These are phyloP conservation scores for Triplophysa rosa DNA, from an alignment of 2,113 vertebrate genomes.

Conservation along the genomic window DNA sequence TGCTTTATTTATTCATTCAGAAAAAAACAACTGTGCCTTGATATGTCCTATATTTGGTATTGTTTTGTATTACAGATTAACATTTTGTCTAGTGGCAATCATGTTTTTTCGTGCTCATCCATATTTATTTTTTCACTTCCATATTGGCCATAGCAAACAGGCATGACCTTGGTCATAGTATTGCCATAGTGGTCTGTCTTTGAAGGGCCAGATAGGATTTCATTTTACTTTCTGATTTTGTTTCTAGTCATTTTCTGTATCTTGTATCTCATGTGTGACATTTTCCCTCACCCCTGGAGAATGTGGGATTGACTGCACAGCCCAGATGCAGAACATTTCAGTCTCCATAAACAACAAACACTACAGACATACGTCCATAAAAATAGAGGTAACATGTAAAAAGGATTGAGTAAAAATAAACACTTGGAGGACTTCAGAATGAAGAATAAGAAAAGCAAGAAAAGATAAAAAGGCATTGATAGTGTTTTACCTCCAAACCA, in stretches of 20 bases:
- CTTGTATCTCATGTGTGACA: not conserved
- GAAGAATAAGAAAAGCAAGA: not conserved
- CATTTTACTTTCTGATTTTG: not conserved
- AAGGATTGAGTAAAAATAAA: not conserved
- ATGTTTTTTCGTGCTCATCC: not conserved
- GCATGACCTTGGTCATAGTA: not conserved
- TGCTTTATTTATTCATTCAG: too few relatives aligned
- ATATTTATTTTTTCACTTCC: not conserved
- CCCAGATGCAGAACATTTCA: not conserved
- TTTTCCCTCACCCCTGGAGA: not conserved
- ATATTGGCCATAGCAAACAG: not conserved
- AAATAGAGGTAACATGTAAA: not conserved
- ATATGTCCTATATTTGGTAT: too few relatives aligned
- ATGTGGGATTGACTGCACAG: not conserved
- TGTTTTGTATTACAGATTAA: too few relatives aligned
- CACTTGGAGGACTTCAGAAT: not conserved
- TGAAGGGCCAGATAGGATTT: not conserved
- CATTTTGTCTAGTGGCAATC: not conserved
- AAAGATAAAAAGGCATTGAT: not conserved
- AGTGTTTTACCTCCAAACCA: not conserved
- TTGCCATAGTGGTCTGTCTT: not conserved
- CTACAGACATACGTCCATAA: slow-evolving; percentile 17
- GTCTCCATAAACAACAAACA: slow-evolving; percentile 8
- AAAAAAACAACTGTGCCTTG: too few relatives aligned
- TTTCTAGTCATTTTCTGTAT: not conserved